Base-by-base conservation (phyloP, 2,888 invertebrate species). In the Entomobrya proxima region DNA sequence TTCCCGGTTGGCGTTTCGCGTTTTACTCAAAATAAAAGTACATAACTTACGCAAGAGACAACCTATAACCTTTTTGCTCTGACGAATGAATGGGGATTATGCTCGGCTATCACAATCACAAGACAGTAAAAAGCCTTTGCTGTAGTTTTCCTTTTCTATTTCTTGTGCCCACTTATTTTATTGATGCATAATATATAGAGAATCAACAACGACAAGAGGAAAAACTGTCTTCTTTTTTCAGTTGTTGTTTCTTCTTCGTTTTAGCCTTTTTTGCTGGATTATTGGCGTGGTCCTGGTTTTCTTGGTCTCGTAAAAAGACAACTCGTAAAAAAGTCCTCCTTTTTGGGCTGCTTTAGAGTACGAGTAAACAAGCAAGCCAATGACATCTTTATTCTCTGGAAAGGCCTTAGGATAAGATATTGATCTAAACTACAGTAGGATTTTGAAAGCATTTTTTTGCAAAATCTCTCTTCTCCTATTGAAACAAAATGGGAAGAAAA, bases 101-200 rank as follows among this genome's bases (percentile, higher is more conserved):
- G n/a, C n/a, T n/a, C n/a, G n/a, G n/a, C n/a, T n/a, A n/a, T n/a
- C n/a, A n/a, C n/a, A n/a, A n/a, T n/a, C n/a, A n/a, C n/a, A n/a
- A n/a, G n/a, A n/a, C n/a, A 44, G 30, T 32, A 30, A 7, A 32
- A 64, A 11, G 11, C 64, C 9, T 64, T 13, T 27, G 5, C 64
- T 30, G 18, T 64, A 11, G 27, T 13, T 27, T 11, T 18, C 64
- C 44, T 15, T 40, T 15, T 40, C 15, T 40, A 40, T 11, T 40
- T 15, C 44, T 7, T 40, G 15, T 40, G 15, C 30, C 7, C 30
- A 58, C 58, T 58, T 69, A 24, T 61, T 64, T 64, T 64, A 64
- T 35, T 50, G 74, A 74, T 74, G 52, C 50, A 74, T 32, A 50
- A 52, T 74, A n/a, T 50, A 74, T 74, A 52, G n/a, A 15, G 21